phyloP scores from a whole-genome alignment of 2,888 invertebrate genomes.

The Acanthosepion pharaonis region DNA sequence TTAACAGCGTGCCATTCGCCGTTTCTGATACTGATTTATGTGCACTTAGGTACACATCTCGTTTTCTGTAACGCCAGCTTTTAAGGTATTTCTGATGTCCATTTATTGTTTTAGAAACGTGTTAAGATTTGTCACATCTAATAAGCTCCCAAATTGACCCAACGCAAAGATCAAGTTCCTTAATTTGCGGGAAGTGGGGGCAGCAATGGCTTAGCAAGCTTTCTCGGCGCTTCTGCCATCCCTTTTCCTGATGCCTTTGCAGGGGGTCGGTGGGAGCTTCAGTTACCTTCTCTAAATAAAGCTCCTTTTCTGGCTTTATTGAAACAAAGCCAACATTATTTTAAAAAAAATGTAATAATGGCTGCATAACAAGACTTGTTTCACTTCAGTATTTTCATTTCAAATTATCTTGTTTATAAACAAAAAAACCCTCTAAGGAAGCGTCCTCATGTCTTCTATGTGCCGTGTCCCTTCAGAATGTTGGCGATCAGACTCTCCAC shows the following conservation, averaged over 20 bases:
- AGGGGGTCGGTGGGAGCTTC: no score
- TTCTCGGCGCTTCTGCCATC: no score
- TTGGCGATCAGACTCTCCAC: no score
- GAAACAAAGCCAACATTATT: background rate
- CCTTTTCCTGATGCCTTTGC: no score
- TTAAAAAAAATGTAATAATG: background rate
- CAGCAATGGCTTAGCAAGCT: no score
- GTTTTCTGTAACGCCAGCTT: background rate
- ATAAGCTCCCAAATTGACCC: background rate
- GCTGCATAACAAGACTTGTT: background rate
- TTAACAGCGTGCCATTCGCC: background rate
- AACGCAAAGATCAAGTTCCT: background rate
- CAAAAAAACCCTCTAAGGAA: background rate
- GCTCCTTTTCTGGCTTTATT: background rate
- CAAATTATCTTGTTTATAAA: background rate
- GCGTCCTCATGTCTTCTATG: no score
- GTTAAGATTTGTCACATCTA: conserved; percentile 22
- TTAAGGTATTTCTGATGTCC: background rate
- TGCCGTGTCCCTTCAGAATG: no score
- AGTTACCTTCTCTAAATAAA: background rate
- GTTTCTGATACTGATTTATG: background rate
- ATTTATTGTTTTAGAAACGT: background rate
- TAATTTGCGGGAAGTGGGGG: background rate
- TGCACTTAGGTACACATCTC: background rate
- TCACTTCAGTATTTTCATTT: background rate